A percentile compares a stretch with the other conserved stretches of the same genome.
phyloP scores from a whole-genome alignment of 2,888 invertebrate species.

The Asteroscopus sphinx region DNA sequence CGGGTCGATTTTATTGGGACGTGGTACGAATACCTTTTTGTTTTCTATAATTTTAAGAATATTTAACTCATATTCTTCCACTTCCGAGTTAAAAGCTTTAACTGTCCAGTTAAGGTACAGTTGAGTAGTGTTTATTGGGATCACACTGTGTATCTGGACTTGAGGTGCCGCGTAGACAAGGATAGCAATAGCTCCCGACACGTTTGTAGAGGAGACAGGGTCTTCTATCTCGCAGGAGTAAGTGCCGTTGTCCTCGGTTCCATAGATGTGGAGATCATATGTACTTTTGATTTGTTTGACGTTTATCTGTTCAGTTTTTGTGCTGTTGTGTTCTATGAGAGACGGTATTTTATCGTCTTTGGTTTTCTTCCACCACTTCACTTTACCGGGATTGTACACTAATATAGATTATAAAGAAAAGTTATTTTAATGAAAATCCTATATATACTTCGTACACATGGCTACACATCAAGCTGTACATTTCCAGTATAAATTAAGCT shows the following conservation, averaged over 20 bases:
- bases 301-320: slow-evolving; percentile 72
- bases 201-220: slow-evolving; percentile 73
- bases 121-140: slow-evolving; percentile 93
- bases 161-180: slow-evolving; percentile 92
- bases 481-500: too few relatives aligned
- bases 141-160: slow-evolving; percentile 92
- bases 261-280: slow-evolving; percentile 81
- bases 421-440: not conserved
- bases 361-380: slow-evolving; percentile 77
- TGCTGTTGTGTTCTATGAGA: slow-evolving; percentile 19
- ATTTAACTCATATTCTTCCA: slow-evolving; percentile 90
- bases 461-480: too few relatives aligned
- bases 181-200: slow-evolving; percentile 83
- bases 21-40: slow-evolving; percentile 11
- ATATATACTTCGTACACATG: too few relatives aligned
- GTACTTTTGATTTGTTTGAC: slow-evolving; percentile 90
- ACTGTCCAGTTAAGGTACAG: slow-evolving; percentile 96
- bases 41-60: slow-evolving; percentile 61
- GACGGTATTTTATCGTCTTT: slow-evolving; percentile 55
- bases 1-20: slow-evolving; percentile 87
- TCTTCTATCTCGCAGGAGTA: slow-evolving; percentile 79
- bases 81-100: slow-evolving; percentile 93
- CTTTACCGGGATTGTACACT: slow-evolving; percentile 66
- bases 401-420: slow-evolving; percentile 5
- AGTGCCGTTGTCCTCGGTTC: slow-evolving; percentile 92